phyloP scores from a whole-genome alignment of 2,888 invertebrate genomes.

The Philereme vetulata region DNA sequence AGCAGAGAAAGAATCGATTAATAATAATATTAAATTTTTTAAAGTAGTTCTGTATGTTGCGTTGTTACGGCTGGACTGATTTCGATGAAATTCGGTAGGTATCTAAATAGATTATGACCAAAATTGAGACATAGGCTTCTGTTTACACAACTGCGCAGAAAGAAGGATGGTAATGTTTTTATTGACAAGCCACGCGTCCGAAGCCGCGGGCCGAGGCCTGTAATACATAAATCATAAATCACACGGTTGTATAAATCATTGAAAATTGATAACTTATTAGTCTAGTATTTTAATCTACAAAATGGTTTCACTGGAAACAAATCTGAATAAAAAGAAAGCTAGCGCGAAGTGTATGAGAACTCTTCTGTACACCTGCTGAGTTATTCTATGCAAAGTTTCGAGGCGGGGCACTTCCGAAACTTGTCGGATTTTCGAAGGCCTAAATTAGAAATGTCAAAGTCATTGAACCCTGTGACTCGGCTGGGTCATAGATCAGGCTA shows the following conservation, averaged over 20 bases:
- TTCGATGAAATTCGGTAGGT: no score
- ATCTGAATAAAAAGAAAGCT: slow-evolving; percentile 65
- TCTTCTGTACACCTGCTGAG: slow-evolving; percentile 46
- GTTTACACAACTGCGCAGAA: no score
- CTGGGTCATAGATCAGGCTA: slow-evolving; percentile 39
- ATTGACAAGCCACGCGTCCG: no score
- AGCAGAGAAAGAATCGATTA: no score
- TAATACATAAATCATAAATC: no score
- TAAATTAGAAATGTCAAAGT: slow-evolving; percentile 64
- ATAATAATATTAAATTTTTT: no score
- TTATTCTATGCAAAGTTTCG: slow-evolving; percentile 30
- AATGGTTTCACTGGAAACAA: slow-evolving; percentile 54
- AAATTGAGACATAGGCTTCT: no score
- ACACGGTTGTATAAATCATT: slow-evolving; percentile 11
- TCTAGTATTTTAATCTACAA: slow-evolving; percentile 49
- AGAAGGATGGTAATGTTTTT: no score
- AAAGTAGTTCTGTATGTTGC: no score
- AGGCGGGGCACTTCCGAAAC: slow-evolving; percentile 32
- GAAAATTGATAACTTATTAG: slow-evolving; percentile 48
- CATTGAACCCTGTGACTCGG: slow-evolving; percentile 50
- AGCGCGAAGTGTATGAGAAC: slow-evolving; percentile 42
- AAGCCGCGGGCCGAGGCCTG: no score
- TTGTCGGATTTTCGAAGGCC: slow-evolving; percentile 44
- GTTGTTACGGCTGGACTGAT: no score
- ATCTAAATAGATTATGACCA: no score